Evolutionary conservation across 2,113 vertebrate species (phyloP).

Genomic region (Onychostruthus taczanowskii): DNA sequence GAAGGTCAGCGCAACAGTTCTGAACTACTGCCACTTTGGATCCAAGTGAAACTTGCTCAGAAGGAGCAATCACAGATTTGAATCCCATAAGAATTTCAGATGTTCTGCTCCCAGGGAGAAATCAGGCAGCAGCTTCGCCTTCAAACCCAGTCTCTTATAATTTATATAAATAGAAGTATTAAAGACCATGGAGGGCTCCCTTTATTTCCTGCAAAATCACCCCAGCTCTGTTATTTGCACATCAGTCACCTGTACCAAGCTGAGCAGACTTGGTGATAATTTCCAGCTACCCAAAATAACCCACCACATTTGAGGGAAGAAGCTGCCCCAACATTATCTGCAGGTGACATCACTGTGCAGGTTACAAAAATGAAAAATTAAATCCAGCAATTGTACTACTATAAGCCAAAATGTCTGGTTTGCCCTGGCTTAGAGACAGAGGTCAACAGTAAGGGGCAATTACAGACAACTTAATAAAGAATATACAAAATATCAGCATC

Average conservation of each 20-base stretch:
- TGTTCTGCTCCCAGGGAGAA: neutral
- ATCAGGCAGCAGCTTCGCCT: neutral
- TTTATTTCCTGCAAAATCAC: neutral
- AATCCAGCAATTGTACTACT: neutral
- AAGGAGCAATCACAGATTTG: neutral
- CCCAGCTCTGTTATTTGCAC: neutral
- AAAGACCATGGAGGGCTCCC: neutral
- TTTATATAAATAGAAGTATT: neutral
- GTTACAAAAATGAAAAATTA: neutral
- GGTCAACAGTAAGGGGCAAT: neutral
- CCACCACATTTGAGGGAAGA: neutral
- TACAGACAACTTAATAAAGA: neutral
- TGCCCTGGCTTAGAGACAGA: neutral
- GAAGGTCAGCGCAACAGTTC: neutral
- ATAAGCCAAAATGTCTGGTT: neutral
- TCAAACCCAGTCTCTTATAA: neutral
- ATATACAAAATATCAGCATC: neutral
- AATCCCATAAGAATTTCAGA: neutral
- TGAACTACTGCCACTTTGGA: neutral
- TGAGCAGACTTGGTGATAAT: neutral
- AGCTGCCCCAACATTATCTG: neutral
- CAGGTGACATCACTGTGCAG: neutral
- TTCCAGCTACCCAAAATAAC: neutral
- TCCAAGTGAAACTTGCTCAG: neutral
- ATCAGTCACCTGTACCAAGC: neutral